These are phyloP conservation scores for Hypotaenidia philippensis DNA, from an alignment of 2,797 vertebrate species.

Conservation along the genomic window DNA sequence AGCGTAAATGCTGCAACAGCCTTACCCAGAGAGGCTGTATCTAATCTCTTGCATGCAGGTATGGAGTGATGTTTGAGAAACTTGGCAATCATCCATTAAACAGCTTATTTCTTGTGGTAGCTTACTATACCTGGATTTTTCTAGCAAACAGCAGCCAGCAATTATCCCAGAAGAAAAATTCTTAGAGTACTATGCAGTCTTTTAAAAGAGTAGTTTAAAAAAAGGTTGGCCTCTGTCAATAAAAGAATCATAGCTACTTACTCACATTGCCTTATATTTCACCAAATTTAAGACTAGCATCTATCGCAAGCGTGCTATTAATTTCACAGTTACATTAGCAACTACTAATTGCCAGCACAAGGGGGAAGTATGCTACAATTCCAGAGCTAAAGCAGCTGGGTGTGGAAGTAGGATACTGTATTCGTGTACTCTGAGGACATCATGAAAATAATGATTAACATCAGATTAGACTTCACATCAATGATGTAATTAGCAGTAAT, in stretches of 20 bases:
- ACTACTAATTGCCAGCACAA: conserved; percentile 45
- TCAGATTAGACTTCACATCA: conserved; percentile 23
- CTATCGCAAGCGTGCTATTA: conserved; percentile 17
- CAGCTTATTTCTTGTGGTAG: background rate
- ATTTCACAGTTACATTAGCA: background rate
- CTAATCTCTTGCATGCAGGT: conserved; percentile 24
- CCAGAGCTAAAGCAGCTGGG: conserved; percentile 36
- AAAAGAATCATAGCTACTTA: background rate
- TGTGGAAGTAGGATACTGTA: background rate
- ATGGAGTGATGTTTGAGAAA: background rate
- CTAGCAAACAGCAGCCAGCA: background rate
- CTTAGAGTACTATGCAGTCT: background rate
- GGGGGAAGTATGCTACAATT: conserved; percentile 50
- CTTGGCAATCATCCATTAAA: conserved; percentile 9
- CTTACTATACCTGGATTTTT: conserved; percentile 1
- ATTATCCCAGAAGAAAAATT: background rate
- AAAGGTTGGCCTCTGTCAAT: background rate
- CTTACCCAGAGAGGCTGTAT: background rate
- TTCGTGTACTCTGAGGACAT: background rate
- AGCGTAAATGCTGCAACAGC: background rate
- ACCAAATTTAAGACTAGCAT: background rate
- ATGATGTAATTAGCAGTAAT: conserved; percentile 12
- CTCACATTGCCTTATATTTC: background rate
- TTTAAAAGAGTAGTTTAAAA: background rate
- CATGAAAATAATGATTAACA: conserved; percentile 10